Conservation (phyloP, 2,888 invertebrate species). For the Oscheius sp. region DNA sequence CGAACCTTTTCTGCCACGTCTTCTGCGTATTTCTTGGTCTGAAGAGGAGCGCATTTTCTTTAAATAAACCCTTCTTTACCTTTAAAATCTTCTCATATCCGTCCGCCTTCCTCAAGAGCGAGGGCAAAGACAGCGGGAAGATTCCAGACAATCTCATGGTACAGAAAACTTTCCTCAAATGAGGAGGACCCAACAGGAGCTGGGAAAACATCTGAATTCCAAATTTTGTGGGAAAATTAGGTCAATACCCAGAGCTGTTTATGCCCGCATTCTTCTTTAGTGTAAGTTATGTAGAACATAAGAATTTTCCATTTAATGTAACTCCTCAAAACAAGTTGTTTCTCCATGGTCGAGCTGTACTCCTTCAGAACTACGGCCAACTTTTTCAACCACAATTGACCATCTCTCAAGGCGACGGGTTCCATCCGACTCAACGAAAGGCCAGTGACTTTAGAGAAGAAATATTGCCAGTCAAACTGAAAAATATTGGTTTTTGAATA, state of each 20-base stretch:
- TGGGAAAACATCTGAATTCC: slow-evolving; percentile 39
- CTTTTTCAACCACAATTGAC: slow-evolving; percentile 47
- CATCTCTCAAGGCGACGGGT: slow-evolving; percentile 50
- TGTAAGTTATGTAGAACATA: slow-evolving; percentile 51
- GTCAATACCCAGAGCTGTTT: background rate
- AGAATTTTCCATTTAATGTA: slow-evolving; percentile 54
- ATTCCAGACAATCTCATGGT: slow-evolving; percentile 48
- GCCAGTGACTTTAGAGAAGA: slow-evolving; percentile 45
- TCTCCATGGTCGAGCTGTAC: slow-evolving; percentile 29
- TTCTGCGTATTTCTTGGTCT: slow-evolving; percentile 44
- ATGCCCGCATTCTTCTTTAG: slow-evolving; percentile 40
- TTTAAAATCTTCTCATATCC: slow-evolving; percentile 46
- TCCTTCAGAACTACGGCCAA: slow-evolving; percentile 44
- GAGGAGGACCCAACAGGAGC: slow-evolving; percentile 45
- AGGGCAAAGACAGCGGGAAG: slow-evolving; percentile 50
- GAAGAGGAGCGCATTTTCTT: background rate
- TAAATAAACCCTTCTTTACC: slow-evolving; percentile 33
- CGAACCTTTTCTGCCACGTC: slow-evolving; percentile 45
- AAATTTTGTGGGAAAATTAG: background rate
- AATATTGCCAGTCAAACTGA: slow-evolving; percentile 55
- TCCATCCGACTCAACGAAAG: slow-evolving; percentile 40
- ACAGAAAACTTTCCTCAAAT: slow-evolving; percentile 54
- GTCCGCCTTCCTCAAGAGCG: slow-evolving; percentile 50
- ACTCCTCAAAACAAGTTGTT: slow-evolving; percentile 43
- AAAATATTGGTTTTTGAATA: background rate